phyloP scores from a whole-genome alignment of 64 coral and sea anemone species.

The Montipora efflorescens region DNA sequence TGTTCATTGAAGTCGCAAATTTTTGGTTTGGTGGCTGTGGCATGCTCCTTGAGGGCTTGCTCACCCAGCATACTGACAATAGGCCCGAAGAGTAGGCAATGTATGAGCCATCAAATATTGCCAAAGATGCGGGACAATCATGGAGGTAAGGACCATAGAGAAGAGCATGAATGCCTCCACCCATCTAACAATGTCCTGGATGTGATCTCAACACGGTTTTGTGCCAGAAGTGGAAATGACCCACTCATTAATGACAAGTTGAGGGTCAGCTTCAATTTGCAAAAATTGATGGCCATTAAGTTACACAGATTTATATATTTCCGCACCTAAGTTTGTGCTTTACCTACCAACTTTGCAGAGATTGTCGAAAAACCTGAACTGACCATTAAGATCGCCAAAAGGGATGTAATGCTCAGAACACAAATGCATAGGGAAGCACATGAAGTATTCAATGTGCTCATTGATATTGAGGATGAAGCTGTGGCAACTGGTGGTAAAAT shows the following conservation, averaged over 20 bases:
- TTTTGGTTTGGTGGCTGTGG: not conserved
- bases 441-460: too few relatives aligned
- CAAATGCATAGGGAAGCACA: too few relatives aligned
- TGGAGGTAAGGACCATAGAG: not conserved
- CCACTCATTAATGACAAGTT: not conserved
- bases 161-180: not conserved
- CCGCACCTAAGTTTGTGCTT: not conserved
- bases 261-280: not conserved
- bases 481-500: too few relatives aligned
- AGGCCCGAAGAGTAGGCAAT: slow-evolving; percentile 10
- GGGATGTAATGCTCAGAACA: not conserved
- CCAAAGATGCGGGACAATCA: not conserved
- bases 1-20: not conserved
- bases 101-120: not conserved
- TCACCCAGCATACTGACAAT: not conserved
- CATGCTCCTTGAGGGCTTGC: not conserved
- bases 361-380: not conserved
- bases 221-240: not conserved
- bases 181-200: not conserved
- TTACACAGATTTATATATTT: not conserved
- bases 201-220: not conserved
- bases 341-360: not conserved
- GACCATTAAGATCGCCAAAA: not conserved
- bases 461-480: too few relatives aligned
- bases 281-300: not conserved